Evolutionary conservation across 2,113 vertebrate species (phyloP).

Genomic region (Galemys pyrenaicus): DNA sequence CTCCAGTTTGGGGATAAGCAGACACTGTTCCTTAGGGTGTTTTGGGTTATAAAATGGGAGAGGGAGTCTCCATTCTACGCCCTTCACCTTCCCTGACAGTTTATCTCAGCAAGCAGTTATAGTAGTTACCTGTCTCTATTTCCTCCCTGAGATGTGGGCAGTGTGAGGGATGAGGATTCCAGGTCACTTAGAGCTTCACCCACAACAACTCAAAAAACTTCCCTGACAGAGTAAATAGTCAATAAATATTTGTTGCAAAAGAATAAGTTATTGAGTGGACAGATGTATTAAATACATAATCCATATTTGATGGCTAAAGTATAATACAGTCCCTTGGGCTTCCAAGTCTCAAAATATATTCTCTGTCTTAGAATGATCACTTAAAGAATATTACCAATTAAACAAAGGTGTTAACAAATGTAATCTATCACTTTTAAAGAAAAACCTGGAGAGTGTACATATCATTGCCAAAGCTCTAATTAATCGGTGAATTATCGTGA

Average conservation of each 20-base stretch:
- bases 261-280: neutral
- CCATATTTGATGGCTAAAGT: neutral
- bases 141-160: neutral
- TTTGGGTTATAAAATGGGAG: neutral
- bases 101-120: neutral
- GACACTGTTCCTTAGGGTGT: accelerated
- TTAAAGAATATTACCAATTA: neutral
- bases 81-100: neutral
- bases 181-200: neutral
- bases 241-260: neutral
- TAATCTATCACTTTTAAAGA: neutral
- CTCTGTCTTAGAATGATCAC: neutral
- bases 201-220: neutral
- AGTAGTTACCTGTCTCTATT: neutral
- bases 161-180: neutral
- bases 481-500: neutral
- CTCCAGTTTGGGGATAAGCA: neutral
- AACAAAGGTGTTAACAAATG: neutral
- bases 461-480: neutral
- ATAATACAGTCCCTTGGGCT: neutral
- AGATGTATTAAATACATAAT: neutral
- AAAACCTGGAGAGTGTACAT: neutral
- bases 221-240: neutral
- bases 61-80: neutral
- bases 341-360: neutral